These are phyloP conservation scores for Manis crassicaudata DNA, from an alignment of 2,797 vertebrate genomes.

Conservation along the genomic window DNA sequence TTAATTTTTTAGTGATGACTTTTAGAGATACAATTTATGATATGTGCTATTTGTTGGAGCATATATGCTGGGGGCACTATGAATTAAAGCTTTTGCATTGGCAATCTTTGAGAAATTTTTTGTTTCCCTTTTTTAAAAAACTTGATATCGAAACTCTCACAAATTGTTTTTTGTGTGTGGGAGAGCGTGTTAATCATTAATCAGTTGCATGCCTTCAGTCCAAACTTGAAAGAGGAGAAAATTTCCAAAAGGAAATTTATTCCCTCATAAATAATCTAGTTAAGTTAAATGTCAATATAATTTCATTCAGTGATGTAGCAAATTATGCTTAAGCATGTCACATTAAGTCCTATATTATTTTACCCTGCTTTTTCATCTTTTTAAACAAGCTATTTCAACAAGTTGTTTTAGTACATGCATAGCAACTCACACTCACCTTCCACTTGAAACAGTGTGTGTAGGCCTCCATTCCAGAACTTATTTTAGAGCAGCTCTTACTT, in stretches of 20 bases:
- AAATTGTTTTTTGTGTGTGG: slow-evolving; percentile 46
- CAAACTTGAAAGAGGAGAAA: slow-evolving; percentile 24
- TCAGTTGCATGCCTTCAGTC: neutral
- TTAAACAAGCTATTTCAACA: neutral
- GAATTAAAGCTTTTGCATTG: neutral
- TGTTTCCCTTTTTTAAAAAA: slow-evolving; percentile 1
- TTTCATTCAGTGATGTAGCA: neutral
- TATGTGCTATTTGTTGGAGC: neutral
- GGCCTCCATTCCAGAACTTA: neutral
- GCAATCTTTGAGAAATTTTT: neutral
- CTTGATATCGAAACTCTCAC: slow-evolving; percentile 3
- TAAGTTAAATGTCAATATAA: neutral
- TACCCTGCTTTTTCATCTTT: neutral
- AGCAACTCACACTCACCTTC: neutral
- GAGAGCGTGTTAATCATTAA: slow-evolving; percentile 9
- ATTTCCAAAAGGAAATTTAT: neutral
- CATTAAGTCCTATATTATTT: neutral
- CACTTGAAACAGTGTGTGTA: neutral
- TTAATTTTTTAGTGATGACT: neutral
- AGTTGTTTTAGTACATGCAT: neutral
- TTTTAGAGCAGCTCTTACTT: neutral
- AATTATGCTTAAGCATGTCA: neutral
- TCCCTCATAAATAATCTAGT: neutral
- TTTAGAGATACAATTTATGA: neutral
- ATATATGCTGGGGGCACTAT: neutral